Percentiles rank a stretch among this genome's conserved stretches.
These are phyloP conservation scores for Sebastes reedi DNA, from an alignment of 2,797 vertebrate species.

Conservation along the genomic window DNA sequence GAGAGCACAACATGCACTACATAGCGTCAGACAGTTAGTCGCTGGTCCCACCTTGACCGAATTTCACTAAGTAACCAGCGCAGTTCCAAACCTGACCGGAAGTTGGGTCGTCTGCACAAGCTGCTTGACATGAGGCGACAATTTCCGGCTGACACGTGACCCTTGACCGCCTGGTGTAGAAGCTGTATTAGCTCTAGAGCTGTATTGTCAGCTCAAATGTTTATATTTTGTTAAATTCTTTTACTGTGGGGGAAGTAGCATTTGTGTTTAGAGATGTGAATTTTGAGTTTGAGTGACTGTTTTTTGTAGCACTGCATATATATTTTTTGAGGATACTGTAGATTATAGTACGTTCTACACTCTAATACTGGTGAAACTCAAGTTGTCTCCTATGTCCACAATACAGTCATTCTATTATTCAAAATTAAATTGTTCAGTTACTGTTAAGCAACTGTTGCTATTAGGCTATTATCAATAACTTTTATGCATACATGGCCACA, in stretches of 20 bases:
- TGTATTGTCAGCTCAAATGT: background rate
- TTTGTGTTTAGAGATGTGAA: background rate
- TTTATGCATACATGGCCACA: too few relatives aligned
- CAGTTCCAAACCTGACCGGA: background rate
- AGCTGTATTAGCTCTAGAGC: fast-evolving
- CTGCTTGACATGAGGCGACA: background rate
- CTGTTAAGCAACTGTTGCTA: background rate
- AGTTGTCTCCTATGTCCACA: background rate
- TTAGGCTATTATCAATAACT: background rate
- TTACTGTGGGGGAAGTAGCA: background rate
- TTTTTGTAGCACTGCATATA: fast-evolving
- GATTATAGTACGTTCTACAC: background rate
- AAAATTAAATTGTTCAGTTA: background rate
- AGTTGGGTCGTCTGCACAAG: background rate
- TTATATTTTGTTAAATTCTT: background rate
- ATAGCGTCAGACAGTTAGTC: background rate
- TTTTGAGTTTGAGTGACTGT: background rate
- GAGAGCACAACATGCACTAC: background rate
- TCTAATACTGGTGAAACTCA: background rate
- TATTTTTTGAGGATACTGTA: background rate
- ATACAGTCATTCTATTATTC: background rate
- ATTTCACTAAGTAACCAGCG: background rate
- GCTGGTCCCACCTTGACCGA: background rate
- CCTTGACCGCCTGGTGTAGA: background rate
- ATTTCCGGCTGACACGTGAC: background rate